Conservation (phyloP, 2,797 vertebrate species). For the Rhabdophis nuchalis region DNA sequence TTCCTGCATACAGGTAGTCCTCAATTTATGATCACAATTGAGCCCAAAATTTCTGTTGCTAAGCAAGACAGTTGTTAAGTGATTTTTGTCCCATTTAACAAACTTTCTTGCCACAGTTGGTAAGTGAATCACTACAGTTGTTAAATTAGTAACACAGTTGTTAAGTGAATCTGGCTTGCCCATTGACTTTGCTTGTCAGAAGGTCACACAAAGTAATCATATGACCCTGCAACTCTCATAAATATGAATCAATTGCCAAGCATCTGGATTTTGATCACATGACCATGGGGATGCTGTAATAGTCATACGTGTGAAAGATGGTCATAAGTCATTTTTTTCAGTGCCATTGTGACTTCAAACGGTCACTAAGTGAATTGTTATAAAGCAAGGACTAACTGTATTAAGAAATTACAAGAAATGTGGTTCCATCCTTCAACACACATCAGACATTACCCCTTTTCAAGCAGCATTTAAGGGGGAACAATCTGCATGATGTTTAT, state of each 20-base stretch:
- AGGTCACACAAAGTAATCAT: no score
- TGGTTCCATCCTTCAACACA: slow-evolving; percentile 1
- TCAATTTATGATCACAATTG: neutral
- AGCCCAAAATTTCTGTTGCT: neutral
- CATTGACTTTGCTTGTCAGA: no score
- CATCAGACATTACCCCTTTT: neutral
- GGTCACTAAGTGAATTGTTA: neutral
- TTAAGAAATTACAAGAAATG: slow-evolving; percentile 7
- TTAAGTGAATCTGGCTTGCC: no score
- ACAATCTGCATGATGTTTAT: slow-evolving; percentile 30
- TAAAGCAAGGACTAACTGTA: neutral
- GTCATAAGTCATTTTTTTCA: neutral
- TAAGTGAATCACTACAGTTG: neutral
- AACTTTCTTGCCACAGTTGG: neutral
- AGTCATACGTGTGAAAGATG: neutral
- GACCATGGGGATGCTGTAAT: neutral
- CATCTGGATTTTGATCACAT: neutral
- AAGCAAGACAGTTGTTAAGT: neutral
- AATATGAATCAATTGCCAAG: no score
- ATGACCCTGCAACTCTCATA: no score
- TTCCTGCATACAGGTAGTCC: neutral
- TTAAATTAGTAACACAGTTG: neutral
- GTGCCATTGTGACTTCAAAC: neutral
- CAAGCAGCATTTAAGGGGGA: neutral
- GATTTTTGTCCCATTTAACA: neutral